Evolutionary conservation across 2,888 invertebrate species (phyloP).

Genomic region (Ypsolopha scabrella): DNA sequence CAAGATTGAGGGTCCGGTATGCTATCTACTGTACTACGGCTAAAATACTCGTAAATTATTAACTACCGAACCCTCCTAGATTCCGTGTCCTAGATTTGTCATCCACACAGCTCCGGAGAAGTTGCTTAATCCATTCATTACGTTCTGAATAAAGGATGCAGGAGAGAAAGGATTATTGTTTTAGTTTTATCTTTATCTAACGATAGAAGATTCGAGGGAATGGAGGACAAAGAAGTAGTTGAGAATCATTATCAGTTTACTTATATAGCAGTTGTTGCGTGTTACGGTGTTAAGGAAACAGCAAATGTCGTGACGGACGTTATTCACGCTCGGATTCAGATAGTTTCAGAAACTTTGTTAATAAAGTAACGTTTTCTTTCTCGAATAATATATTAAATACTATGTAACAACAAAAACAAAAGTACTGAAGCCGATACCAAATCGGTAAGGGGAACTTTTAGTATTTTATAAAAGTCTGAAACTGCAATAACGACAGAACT

Average conservation of each 20-base stretch:
- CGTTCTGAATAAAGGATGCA: constrained; percentile 51
- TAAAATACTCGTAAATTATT: background rate
- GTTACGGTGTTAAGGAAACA: background rate
- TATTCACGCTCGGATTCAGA: no score
- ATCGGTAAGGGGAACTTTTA: no score
- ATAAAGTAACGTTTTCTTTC: no score
- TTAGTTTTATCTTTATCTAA: constrained; percentile 67
- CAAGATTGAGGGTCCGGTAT: no score
- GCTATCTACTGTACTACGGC: no score
- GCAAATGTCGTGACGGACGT: no score
- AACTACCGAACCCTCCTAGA: constrained; percentile 5
- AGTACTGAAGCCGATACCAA: no score
- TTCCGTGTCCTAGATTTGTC: no score
- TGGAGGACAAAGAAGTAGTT: constrained; percentile 7
- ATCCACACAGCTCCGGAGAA: constrained; percentile 31
- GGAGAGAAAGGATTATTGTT: constrained; percentile 67
- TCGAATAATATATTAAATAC: no score
- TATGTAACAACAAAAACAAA: no score
- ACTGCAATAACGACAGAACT: background rate
- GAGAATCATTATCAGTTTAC: constrained; percentile 5
- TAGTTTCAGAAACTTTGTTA: no score
- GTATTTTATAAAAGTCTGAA: no score
- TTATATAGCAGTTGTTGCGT: background rate
- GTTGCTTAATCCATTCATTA: constrained; percentile 42
- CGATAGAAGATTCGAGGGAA: constrained; percentile 39